phyloP scores from a whole-genome alignment of 92 coral and sea anemone species.

The Virgularia gustaviana region DNA sequence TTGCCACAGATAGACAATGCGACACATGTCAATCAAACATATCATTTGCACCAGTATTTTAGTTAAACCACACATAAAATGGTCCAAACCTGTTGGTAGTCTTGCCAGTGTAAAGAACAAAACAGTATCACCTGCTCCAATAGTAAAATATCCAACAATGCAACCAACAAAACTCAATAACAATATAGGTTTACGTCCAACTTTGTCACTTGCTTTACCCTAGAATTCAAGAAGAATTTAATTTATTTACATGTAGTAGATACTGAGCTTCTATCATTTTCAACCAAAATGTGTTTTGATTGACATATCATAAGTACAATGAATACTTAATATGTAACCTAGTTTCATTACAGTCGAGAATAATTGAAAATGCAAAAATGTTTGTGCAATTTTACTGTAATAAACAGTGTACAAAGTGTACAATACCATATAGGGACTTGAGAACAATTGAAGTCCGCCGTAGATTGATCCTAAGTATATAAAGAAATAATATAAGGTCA shows the following conservation, averaged over 20 bases:
- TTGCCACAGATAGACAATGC: too few species aligned
- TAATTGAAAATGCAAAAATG: neutral
- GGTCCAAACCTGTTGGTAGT: constrained; percentile 75
- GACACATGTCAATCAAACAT: too few species aligned
- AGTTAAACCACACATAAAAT: too few species aligned
- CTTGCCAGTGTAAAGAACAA: constrained; percentile 69
- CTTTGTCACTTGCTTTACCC: constrained; percentile 87
- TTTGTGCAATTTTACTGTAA: too few species aligned
- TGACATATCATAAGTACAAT: neutral
- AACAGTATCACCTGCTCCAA: constrained; percentile 63
- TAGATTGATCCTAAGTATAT: constrained; percentile 68
- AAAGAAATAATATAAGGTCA: neutral
- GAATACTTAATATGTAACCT: neutral
- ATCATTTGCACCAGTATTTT: too few species aligned
- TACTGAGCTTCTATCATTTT: too few species aligned
- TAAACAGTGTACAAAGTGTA: neutral
- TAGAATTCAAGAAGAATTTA: constrained; percentile 23
- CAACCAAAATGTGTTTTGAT: too few species aligned
- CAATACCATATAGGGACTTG: constrained; percentile 79
- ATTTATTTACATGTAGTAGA: too few species aligned
- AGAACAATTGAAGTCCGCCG: constrained; percentile 83
- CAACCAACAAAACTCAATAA: constrained; percentile 65
- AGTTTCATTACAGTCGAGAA: neutral
- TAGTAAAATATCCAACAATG: constrained; percentile 57
- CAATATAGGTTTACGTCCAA: constrained; percentile 71